phyloP scores from a whole-genome alignment of 2,888 invertebrate genomes.

The Rotaria magnacalcarata region DNA sequence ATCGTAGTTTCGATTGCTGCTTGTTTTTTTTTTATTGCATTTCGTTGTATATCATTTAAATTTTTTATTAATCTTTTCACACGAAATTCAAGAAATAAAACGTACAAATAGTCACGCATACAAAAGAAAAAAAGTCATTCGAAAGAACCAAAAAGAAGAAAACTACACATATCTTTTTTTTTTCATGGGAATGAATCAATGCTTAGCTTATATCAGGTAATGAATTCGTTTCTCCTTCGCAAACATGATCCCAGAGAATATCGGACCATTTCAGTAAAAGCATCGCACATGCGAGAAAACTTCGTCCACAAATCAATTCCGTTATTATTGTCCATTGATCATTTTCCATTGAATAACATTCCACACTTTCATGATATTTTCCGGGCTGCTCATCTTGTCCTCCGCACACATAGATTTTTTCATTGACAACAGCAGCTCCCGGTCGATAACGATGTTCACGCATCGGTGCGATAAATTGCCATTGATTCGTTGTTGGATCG shows the following conservation, averaged over 20 bases:
- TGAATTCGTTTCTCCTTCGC: not conserved
- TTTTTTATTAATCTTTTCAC: constrained; percentile 12
- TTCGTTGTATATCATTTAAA: not conserved
- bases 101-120: not conserved
- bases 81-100: constrained; percentile 30
- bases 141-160: not conserved
- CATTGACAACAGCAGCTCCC: constrained; percentile 61
- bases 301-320: constrained; percentile 61
- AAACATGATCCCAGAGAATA: constrained; percentile 11
- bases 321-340: constrained; percentile 60
- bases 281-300: constrained; percentile 62
- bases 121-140: not conserved
- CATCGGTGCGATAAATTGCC: constrained; percentile 60
- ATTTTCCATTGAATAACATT: constrained; percentile 59
- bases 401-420: constrained; percentile 61
- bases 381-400: constrained; percentile 61
- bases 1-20: not conserved
- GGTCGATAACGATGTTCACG: constrained; percentile 61
- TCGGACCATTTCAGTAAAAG: constrained; percentile 47
- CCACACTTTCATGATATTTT: constrained; percentile 61
- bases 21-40: not conserved
- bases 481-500: constrained; percentile 58
- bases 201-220: not conserved
- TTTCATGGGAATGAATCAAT: not conserved
- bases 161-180: not conserved